Evolutionary conservation across 1,140 invertebrate species (phyloP).

Genomic region (Neocloeon triangulifer): DNA sequence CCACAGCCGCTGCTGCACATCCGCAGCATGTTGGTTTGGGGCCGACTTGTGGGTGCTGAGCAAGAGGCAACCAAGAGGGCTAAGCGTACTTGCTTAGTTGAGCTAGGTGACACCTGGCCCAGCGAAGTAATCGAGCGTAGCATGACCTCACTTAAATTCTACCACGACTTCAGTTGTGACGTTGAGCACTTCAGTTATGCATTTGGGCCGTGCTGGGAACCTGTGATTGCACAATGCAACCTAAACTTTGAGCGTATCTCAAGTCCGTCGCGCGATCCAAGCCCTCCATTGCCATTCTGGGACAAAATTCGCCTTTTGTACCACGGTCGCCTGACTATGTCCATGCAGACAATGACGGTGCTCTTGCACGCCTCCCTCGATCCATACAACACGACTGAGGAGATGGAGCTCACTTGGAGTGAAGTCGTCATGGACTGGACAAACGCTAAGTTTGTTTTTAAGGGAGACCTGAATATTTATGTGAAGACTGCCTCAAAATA

Average conservation of each 20-base stretch:
- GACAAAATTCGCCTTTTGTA: constrained; percentile 85
- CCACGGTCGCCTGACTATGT: constrained; percentile 78
- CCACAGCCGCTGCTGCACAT: constrained; percentile 77
- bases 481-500: constrained; percentile 95
- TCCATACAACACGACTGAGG: constrained; percentile 96
- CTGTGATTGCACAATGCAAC: constrained; percentile 87
- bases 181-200: constrained; percentile 71
- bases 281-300: constrained; percentile 85
- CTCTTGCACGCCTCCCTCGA: constrained; percentile 84
- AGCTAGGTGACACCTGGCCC: constrained; percentile 19
- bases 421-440: constrained; percentile 87
- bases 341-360: constrained; percentile 64
- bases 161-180: constrained; percentile 93
- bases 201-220: constrained; percentile 97
- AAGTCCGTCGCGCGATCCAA: constrained; percentile 76
- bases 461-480: constrained; percentile 67
- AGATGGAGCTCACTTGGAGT: constrained; percentile 94
- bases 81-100: constrained; percentile 19
- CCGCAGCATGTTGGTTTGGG: constrained; percentile 64
- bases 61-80: constrained; percentile 54
- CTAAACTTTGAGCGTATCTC: constrained; percentile 70
- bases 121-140: constrained; percentile 29
- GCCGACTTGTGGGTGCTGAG: constrained; percentile 74
- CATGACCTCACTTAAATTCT: constrained; percentile 91
- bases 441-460: constrained; percentile 68